Base-by-base conservation (phyloP, 2,888 invertebrate species). In the Didymodactylos carnosus region DNA sequence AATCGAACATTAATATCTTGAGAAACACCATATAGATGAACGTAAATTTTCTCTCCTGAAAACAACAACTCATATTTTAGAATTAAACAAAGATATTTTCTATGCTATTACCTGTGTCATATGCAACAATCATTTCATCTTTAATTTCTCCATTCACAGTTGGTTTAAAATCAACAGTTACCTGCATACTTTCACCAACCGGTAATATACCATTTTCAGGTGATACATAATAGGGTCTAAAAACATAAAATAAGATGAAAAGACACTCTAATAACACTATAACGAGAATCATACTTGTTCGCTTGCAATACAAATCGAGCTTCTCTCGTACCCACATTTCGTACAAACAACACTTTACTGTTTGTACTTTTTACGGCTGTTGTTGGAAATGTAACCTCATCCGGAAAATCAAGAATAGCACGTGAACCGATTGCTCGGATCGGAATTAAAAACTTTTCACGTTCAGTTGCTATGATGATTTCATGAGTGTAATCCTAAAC, bases 391-490 rank as follows among this genome's bases (percentile, higher is more conserved):
- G 81, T 80, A 35, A 88, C 84, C 23, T 81, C 78, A 81, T 88
- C 88, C 0, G 88, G 88, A 76, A 88, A 85, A 78, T 87, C 86
- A 8, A 88, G 80, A 19, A 88, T 79, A 1, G 87, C 86, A 76
- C 87, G 80, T 2, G 87, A 85, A 35, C 87, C 87, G 62, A 88
- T 82, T 8, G 86, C 87, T 84, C 79, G 76, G 13, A 84, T 80
- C 4, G 83, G 83, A 6, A 83, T 81, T n/a, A 82, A 78, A 76
- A 82, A 85, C 80, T 80, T 82, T 75, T 84, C 83, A 69, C 83
- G 77, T 75, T 84, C 83, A 29, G 83, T 83, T 73, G 81, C 80
- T 75, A 83, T 82, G n/a, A 82, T 78, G 27, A 84, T 77, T 75
- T 83, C 82, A 77, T 83, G 83, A 39, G 78, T 78, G 77, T 84